phyloP scores from a whole-genome alignment of 2,113 vertebrate genomes.

The Apteryx mantelli region DNA sequence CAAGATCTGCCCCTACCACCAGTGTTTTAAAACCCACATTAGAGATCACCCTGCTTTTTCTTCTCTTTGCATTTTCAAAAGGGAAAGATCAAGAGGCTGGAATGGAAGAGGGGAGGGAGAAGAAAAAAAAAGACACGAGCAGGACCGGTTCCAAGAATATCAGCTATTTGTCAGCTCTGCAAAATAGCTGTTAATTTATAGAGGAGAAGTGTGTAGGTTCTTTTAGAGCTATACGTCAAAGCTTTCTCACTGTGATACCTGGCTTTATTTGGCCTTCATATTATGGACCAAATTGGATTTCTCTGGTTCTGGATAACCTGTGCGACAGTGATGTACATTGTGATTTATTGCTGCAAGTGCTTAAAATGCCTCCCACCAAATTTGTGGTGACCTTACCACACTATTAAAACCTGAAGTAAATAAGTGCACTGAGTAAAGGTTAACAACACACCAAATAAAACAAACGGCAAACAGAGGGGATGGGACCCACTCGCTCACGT shows the following conservation, averaged over 20 bases:
- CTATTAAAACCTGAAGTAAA: conserved; percentile 60
- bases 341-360: conserved; percentile 74
- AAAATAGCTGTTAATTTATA: conserved; percentile 75
- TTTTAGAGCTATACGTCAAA: conserved; percentile 67
- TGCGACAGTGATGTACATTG: not conserved
- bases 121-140: conserved; percentile 38
- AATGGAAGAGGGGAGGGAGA: not conserved
- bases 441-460: conserved; percentile 70
- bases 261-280: conserved; percentile 51
- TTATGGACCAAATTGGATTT: conserved; percentile 74
- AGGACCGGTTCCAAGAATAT: conserved; percentile 68
- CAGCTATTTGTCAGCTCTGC: conserved; percentile 64
- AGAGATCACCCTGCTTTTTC: not conserved
- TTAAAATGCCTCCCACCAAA: conserved; percentile 72
- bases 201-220: conserved; percentile 50
- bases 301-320: conserved; percentile 51
- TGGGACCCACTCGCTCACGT: not conserved
- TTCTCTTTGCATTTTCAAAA: conserved; percentile 14
- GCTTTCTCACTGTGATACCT: conserved; percentile 45
- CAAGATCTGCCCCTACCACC: not conserved
- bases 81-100: conserved; percentile 26
- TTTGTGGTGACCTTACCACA: conserved; percentile 72
- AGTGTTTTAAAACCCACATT: not conserved
- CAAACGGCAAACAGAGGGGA: conserved; percentile 35
- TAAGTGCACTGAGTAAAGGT: conserved; percentile 66